Evolutionary conservation across 2,888 invertebrate species (phyloP).

Genomic region (Antheraea assamensis): DNA sequence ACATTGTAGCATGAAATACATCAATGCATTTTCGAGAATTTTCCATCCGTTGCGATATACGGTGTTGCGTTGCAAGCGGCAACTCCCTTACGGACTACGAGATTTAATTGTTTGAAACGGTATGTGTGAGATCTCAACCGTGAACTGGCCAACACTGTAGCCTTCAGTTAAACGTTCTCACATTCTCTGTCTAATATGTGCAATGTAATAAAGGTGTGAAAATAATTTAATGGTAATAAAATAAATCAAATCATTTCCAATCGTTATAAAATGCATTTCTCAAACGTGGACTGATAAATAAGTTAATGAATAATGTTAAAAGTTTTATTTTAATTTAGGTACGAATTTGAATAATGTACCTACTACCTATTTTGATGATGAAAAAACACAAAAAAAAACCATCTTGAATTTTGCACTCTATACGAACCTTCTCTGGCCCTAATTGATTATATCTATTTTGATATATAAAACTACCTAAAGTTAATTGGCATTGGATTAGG

Average conservation of each 20-base stretch:
- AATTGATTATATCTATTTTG: background rate
- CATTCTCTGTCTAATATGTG: constrained; percentile 15
- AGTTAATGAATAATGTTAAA: background rate
- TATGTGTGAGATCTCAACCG: constrained; percentile 24
- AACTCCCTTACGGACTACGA: background rate
- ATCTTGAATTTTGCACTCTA: too few relatives aligned
- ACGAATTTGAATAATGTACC: too few relatives aligned
- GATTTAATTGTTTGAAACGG: constrained; percentile 20
- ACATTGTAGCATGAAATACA: background rate
- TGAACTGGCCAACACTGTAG: background rate
- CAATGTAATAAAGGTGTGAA: constrained; percentile 1
- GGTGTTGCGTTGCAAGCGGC: background rate
- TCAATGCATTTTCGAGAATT: background rate
- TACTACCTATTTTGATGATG: too few relatives aligned
- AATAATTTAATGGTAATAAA: background rate
- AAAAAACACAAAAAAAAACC: too few relatives aligned
- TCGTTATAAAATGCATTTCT: background rate
- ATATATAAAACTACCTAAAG: background rate
- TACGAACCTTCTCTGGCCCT: background rate
- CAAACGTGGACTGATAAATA: too few relatives aligned
- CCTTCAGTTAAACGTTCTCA: constrained; percentile 2
- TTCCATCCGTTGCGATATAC: background rate
- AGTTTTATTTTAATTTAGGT: too few relatives aligned
- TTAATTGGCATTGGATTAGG: background rate
- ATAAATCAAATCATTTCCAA: background rate